These are phyloP conservation scores for Theretra japonica DNA, from an alignment of 2,888 invertebrate species.

Conservation along the genomic window DNA sequence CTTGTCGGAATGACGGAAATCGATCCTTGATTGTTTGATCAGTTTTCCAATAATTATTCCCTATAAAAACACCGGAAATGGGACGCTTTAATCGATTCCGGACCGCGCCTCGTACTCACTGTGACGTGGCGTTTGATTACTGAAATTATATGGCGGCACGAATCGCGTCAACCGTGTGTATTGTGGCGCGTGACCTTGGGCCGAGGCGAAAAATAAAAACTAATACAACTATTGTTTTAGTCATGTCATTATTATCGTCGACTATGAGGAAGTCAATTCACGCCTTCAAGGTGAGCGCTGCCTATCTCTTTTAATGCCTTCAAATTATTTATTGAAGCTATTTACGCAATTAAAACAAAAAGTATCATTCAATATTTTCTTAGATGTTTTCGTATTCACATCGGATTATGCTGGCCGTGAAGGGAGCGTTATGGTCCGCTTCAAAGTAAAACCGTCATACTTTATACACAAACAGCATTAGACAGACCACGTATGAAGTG, in stretches of 20 bases:
- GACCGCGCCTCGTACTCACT: conserved; percentile 65
- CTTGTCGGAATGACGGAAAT: conserved; percentile 70
- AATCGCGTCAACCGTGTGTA: conserved; percentile 77
- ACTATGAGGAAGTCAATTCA: conserved; percentile 78
- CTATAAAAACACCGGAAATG: conserved; percentile 81
- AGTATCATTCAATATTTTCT: conserved; percentile 13
- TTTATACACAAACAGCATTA: conserved; percentile 75
- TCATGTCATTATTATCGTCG: conserved; percentile 76
- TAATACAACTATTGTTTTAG: conserved; percentile 83
- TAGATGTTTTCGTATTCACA: neutral
- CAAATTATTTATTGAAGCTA: conserved; percentile 31
- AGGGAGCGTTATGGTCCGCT: conserved; percentile 41
- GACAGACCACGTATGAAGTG: conserved; percentile 80
- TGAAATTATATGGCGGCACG: conserved; percentile 82
- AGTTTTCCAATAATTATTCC: conserved; percentile 80
- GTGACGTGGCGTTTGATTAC: conserved; percentile 81
- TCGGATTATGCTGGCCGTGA: conserved; percentile 42
- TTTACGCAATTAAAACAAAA: conserved; percentile 28
- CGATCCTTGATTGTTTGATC: conserved; percentile 77
- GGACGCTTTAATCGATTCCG: conserved; percentile 81
- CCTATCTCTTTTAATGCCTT: conserved; percentile 59
- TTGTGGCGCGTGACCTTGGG: conserved; percentile 77
- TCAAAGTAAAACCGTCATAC: conserved; percentile 65
- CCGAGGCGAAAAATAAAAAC: conserved; percentile 77
- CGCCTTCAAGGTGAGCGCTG: conserved; percentile 74